Evolutionary conservation across 2,797 vertebrate genomes (phyloP), one percentile per base, ranked within the genome.

Genomic region (Epinephelus awoara): DNA sequence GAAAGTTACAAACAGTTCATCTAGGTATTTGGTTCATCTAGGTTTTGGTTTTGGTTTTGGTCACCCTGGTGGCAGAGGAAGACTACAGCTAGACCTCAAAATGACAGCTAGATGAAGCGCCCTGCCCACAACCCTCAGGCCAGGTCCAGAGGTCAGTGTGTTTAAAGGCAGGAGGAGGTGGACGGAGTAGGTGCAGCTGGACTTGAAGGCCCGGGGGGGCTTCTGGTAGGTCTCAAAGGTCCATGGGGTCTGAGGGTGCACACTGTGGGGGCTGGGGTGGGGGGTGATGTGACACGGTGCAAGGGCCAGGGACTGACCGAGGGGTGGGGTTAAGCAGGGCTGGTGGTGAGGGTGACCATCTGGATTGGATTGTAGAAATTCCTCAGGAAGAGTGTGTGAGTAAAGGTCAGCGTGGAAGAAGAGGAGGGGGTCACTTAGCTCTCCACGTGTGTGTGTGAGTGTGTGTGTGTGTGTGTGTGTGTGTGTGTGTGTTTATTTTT

Each of bases 341-440:
- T 61, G 74, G 78, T 19, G 79, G 88, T 82, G 87, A 89, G 83
- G 83, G 83, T 85, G 91, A 93, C 94, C 95, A 96, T 96, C 94
- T 95, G 95, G 95, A 94, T 91, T 87, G 91, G 92, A 94, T 95
- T 95, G 93, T 91, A 94, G 89, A 94, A 91, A 96, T 96, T 96
- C 94, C 93, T 94, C 78, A 83, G 82, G 89, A 93, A 89, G 91
- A 93, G 92, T 83, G 79, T 91, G 86, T 82, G 90, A 90, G 92
- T 91, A 94, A 93, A 95, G 95, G 94, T 94, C 93, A 94, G 80
- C 7, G 23, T 81, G 84, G 80, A 85, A 83, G 80, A 86, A 80
- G 65, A 79, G 84, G 85, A 66, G 72, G 73, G 80, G 85, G 88
- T 88, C 85, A 85, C 52, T 59, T 72, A 75, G 80, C 83, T 83